These are phyloP conservation scores for Camelus dromedarius DNA, from an alignment of 2,113 vertebrate species.

Conservation along the genomic window DNA sequence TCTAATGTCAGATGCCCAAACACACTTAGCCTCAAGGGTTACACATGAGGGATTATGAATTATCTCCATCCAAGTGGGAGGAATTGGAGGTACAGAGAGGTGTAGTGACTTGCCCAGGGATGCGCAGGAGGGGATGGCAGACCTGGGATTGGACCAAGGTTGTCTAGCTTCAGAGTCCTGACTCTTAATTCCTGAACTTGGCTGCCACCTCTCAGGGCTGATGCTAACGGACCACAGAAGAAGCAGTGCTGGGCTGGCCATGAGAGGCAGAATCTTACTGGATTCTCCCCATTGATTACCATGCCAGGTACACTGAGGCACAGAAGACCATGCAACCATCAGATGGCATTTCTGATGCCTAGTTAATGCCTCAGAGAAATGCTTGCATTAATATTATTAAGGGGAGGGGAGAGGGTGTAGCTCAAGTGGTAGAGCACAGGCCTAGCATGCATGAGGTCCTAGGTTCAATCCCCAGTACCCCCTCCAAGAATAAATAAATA, in stretches of 20 bases:
- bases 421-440: too few species aligned
- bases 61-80: neutral
- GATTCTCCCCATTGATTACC: neutral
- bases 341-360: neutral
- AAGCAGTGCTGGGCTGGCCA: neutral
- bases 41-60: neutral
- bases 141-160: neutral
- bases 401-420: too few species aligned
- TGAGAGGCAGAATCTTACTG: neutral
- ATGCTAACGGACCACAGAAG: neutral
- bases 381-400: too few species aligned
- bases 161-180: neutral
- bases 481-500: too few species aligned
- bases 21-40: neutral
- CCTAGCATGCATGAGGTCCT: too few species aligned
- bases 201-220: neutral
- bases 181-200: neutral
- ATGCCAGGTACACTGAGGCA: accelerated
- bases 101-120: neutral
- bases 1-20: neutral
- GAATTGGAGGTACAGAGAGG: neutral
- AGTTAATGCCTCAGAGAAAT: too few species aligned
- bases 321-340: neutral
- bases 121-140: neutral
- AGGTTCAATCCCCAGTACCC: too few species aligned